A percentile compares a stretch with the other conserved stretches of the same genome.
These are phyloP conservation scores for Papilio xuthus DNA, from an alignment of 1,140 invertebrate species.

Conservation along the genomic window DNA sequence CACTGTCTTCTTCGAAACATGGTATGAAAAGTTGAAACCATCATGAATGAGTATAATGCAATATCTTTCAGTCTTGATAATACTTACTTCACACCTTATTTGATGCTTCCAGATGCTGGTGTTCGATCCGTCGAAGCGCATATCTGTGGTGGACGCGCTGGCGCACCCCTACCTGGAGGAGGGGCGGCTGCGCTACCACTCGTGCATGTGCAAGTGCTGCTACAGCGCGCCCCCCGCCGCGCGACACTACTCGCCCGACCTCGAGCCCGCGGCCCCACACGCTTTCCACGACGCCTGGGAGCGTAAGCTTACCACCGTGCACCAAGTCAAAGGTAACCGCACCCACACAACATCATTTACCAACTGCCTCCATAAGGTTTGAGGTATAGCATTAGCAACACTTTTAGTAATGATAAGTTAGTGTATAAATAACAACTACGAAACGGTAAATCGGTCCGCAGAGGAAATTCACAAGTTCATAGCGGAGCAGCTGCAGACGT, in stretches of 20 bases:
- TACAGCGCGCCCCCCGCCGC: constrained; percentile 82
- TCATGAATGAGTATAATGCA: neutral
- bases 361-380: neutral
- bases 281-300: constrained; percentile 98
- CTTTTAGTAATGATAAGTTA: neutral
- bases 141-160: constrained; percentile 96
- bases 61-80: neutral
- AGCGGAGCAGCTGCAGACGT: constrained; percentile 95
- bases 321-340: constrained; percentile 94
- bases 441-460: constrained; percentile 78
- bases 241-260: constrained; percentile 95
- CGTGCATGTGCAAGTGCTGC: constrained; percentile 99
- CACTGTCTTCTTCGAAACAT: neutral
- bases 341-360: neutral
- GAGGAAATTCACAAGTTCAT: constrained; percentile 99
- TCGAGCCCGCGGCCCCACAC: constrained; percentile 94
- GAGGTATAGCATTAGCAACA: neutral
- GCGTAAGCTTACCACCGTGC: constrained; percentile 93
- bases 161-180: constrained; percentile 98
- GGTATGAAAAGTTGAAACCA: neutral
- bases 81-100: neutral
- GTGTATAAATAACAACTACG: neutral
- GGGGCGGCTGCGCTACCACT: constrained; percentile 98
- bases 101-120: constrained; percentile 95
- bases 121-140: constrained; percentile 98